A percentile compares a stretch with the other conserved stretches of the same genome.
Conservation (phyloP, 2,888 invertebrate species). For the Neoitamus cyanurus region DNA sequence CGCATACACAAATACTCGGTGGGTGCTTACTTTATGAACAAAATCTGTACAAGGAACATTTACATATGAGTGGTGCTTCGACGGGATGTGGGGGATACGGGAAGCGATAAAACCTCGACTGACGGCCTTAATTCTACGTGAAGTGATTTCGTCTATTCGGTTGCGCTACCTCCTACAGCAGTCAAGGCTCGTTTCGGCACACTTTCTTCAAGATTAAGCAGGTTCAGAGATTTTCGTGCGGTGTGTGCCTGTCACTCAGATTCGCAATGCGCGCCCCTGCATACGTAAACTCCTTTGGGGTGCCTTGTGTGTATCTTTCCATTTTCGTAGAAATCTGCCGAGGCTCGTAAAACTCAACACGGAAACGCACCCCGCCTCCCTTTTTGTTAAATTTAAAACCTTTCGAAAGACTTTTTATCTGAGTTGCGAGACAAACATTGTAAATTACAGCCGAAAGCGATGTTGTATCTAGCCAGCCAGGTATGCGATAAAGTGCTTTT, state of each 20-base stretch:
- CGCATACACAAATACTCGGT: not conserved
- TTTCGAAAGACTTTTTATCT: not conserved
- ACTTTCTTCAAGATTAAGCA: conserved; percentile 1
- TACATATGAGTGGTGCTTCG: not conserved
- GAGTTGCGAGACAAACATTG: not conserved
- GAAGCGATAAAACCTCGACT: not conserved
- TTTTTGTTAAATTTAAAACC: not conserved
- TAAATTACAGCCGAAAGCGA: not conserved
- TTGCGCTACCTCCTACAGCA: not conserved
- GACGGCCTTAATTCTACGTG: not conserved
- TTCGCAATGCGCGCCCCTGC: not conserved
- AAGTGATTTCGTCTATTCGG: not conserved
- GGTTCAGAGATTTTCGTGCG: not conserved
- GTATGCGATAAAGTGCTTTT: not conserved
- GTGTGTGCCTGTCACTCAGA: not conserved
- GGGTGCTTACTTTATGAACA: not conserved
- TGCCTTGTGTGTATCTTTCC: not conserved
- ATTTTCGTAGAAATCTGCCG: not conserved
- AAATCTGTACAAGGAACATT: not conserved
- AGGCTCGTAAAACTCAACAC: not conserved
- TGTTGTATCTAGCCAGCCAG: not conserved
- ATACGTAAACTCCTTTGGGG: not conserved
- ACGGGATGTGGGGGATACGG: not conserved
- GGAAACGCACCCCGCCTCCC: not conserved
- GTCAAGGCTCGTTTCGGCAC: not conserved